Conservation (phyloP, 2,797 vertebrate genomes). For the Sebastes diaconus region DNA sequence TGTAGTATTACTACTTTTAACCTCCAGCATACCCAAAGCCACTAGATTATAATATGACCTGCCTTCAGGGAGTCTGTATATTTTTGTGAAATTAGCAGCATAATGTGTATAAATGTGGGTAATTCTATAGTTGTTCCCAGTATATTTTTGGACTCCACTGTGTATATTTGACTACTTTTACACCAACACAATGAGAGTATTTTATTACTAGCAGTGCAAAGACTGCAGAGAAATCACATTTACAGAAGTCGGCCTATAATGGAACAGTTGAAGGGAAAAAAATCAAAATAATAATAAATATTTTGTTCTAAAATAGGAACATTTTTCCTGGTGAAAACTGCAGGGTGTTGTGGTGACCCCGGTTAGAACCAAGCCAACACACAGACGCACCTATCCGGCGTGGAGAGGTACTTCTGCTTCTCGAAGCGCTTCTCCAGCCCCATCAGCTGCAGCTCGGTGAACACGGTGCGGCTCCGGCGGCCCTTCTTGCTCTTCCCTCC, state of each 20-base stretch:
- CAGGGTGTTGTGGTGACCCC: too few species aligned
- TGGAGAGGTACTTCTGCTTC: slow-evolving; percentile 99
- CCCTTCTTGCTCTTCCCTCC: slow-evolving; percentile 93
- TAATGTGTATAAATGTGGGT: background rate
- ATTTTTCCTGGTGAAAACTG: too few species aligned
- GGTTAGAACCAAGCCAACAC: background rate
- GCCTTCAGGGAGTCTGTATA: too few species aligned
- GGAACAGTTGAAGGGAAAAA: too few species aligned
- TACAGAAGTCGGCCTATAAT: too few species aligned
- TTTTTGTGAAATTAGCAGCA: background rate
- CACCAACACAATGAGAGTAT: background rate
- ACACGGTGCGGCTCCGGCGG: slow-evolving; percentile 94
- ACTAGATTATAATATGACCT: too few species aligned
- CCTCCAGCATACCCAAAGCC: too few species aligned
- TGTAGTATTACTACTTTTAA: too few species aligned
- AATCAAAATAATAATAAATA: too few species aligned
- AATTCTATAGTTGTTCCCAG: background rate
- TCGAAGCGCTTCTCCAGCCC: slow-evolving; percentile 98
- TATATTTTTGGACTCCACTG: background rate
- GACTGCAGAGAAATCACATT: too few species aligned
- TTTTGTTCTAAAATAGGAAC: too few species aligned
- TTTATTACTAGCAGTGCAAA: background rate
- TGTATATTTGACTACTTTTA: background rate
- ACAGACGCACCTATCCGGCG: slow-evolving; percentile 91
- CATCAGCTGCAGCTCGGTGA: slow-evolving; percentile 98